Percentiles rank a stretch among this genome's conserved stretches.
These are phyloP conservation scores for Poeciliopsis paucimaculata DNA, from an alignment of 2,797 vertebrate species.

Conservation along the genomic window DNA sequence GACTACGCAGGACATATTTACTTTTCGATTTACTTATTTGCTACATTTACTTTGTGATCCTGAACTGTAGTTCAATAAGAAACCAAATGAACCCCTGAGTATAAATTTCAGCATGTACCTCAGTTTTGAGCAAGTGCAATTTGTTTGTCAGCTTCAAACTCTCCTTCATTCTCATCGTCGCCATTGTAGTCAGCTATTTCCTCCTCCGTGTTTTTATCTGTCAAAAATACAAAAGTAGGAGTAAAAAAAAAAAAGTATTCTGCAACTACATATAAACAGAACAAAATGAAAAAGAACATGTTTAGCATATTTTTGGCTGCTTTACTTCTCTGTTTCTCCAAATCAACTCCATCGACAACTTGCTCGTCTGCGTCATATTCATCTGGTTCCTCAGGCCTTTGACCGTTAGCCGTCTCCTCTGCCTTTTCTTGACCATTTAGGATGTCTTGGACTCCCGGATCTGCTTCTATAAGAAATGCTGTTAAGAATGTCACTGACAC, in stretches of 20 bases:
- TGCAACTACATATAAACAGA: not conserved
- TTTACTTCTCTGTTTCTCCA: slow-evolving; percentile 55
- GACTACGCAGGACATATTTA: not conserved
- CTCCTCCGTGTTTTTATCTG: slow-evolving; percentile 77
- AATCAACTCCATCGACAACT: slow-evolving; percentile 38
- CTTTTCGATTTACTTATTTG: not conserved
- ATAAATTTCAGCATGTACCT: slow-evolving; percentile 53
- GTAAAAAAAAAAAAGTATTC: slow-evolving; percentile 1
- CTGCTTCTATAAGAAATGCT: slow-evolving; percentile 34
- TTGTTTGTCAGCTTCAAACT: slow-evolving; percentile 93
- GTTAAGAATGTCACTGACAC: not conserved
- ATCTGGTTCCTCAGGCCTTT: slow-evolving; percentile 49
- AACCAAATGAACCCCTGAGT: not conserved
- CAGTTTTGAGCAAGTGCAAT: slow-evolving; percentile 83
- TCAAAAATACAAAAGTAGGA: slow-evolving; percentile 3
- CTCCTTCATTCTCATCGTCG: slow-evolving; percentile 91
- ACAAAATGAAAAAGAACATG: not conserved
- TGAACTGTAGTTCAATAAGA: not conserved
- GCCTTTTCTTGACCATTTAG: slow-evolving; percentile 43
- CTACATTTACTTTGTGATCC: no score
- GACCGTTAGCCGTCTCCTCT: slow-evolving; percentile 30
- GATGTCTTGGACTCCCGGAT: slow-evolving; percentile 61
- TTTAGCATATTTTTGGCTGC: slow-evolving; percentile 36
- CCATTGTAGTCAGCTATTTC: slow-evolving; percentile 85
- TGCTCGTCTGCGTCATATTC: slow-evolving; percentile 67